Conservation (phyloP, 2,888 invertebrate species). For the Portevinia maculata region DNA sequence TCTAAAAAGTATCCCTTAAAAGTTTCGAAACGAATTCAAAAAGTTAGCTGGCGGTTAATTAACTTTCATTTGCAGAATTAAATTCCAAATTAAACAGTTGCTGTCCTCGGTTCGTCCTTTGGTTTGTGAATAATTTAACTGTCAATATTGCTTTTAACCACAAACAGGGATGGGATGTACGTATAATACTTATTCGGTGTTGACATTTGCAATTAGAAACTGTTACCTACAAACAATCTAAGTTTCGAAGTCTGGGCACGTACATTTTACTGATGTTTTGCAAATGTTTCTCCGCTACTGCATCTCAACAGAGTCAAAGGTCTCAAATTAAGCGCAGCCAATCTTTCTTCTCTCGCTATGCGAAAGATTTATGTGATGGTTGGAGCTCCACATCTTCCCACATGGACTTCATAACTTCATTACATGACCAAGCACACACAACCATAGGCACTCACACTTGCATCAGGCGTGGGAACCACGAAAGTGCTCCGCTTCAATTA, state of each 20-base stretch:
- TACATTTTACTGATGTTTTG: slow-evolving; percentile 27
- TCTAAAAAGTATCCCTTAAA: background rate
- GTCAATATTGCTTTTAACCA: background rate
- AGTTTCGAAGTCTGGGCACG: slow-evolving; percentile 26
- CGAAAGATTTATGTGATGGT: slow-evolving; percentile 69
- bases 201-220: slow-evolving; percentile 63
- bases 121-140: slow-evolving; percentile 19
- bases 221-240: slow-evolving; percentile 21
- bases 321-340: slow-evolving; percentile 58
- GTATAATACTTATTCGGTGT: background rate
- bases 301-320: slow-evolving; percentile 56
- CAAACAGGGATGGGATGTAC: slow-evolving; percentile 2
- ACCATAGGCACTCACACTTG: background rate
- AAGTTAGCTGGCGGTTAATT: slow-evolving; percentile 43
- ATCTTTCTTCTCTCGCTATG: slow-evolving; percentile 49
- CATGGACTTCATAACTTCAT: slow-evolving; percentile 72
- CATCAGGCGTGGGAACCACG: slow-evolving; percentile 71
- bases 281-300: slow-evolving; percentile 19
- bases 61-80: slow-evolving; percentile 23
- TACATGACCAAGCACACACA: slow-evolving; percentile 30
- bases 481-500: slow-evolving; percentile 74
- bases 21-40: background rate
- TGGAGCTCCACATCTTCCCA: slow-evolving; percentile 61
- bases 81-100: slow-evolving; percentile 4
- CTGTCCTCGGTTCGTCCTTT: background rate